Percentiles rank a stretch among this genome's conserved stretches.
phyloP scores from a whole-genome alignment of 92 coral and sea anemone species.

The Chrysogorgia sp. region DNA sequence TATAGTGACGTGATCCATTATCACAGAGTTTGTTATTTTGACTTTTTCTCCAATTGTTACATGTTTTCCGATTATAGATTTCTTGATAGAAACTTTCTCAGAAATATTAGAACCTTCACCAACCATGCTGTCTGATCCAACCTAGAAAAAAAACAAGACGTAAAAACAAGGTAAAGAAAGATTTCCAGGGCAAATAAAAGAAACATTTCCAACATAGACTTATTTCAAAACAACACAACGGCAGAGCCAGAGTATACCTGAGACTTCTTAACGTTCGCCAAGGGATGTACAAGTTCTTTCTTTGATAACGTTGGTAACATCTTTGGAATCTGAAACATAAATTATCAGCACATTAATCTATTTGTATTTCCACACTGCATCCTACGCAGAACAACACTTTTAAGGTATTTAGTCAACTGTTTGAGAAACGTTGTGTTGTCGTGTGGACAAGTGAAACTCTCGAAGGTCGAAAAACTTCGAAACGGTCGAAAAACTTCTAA shows the following conservation, averaged over 20 bases:
- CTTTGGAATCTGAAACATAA: slow-evolving; percentile 71
- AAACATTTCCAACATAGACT: too few relatives aligned
- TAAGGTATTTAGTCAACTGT: too few relatives aligned
- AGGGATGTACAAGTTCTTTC: slow-evolving; percentile 84
- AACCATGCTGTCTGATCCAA: slow-evolving; percentile 96
- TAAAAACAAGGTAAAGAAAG: neutral
- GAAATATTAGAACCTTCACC: slow-evolving; percentile 89
- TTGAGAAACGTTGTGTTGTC: too few relatives aligned
- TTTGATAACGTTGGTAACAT: slow-evolving; percentile 68
- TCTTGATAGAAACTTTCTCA: slow-evolving; percentile 93
- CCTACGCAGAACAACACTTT: too few relatives aligned
- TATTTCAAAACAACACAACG: too few relatives aligned
- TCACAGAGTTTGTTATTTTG: slow-evolving; percentile 91
- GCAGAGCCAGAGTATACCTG: slow-evolving; percentile 60
- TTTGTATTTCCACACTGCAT: neutral
- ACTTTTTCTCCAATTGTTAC: slow-evolving; percentile 92
- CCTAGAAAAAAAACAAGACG: slow-evolving; percentile 55
- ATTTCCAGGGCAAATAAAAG: too few relatives aligned
- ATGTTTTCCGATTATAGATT: slow-evolving; percentile 95
- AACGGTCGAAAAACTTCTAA: too few relatives aligned
- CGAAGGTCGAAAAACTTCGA: too few relatives aligned
- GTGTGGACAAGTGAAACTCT: too few relatives aligned
- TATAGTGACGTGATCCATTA: slow-evolving; percentile 97
- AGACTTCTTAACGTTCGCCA: slow-evolving; percentile 83
- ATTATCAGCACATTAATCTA: neutral